phyloP scores from a whole-genome alignment of 2,797 vertebrate genomes.

The Myoxocephalus aenaeus region DNA sequence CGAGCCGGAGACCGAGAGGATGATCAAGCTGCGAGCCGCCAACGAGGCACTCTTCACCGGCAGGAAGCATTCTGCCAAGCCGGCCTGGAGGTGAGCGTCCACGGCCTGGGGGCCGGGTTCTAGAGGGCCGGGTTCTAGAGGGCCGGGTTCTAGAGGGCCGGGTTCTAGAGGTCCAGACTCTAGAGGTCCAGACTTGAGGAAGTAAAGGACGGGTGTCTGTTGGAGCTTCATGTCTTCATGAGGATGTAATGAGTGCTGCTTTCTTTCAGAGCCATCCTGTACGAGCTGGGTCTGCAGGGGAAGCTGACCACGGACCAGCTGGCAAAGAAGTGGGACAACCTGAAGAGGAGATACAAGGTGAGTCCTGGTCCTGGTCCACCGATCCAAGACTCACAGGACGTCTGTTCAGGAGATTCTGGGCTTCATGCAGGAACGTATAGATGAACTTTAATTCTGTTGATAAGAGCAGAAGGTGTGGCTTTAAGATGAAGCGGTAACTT shows the following conservation, averaged over 20 bases:
- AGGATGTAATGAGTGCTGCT: neutral
- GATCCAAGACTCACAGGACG: neutral
- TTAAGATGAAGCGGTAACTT: no score
- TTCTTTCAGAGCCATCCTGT: slow-evolving; percentile 79
- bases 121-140: no score
- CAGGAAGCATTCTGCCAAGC: slow-evolving; percentile 84
- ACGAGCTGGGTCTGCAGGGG: slow-evolving; percentile 83
- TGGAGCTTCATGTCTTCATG: no score
- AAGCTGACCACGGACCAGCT: slow-evolving; percentile 85
- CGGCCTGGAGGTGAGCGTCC: slow-evolving; percentile 81
- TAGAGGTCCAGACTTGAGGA: no score
- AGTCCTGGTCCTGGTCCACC: neutral
- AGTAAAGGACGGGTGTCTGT: no score
- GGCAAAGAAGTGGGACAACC: slow-evolving; percentile 87
- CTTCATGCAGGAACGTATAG: no score
- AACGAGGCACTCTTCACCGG: slow-evolving; percentile 83
- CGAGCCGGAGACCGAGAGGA: slow-evolving; percentile 78
- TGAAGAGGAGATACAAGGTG: slow-evolving; percentile 86
- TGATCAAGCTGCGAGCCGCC: slow-evolving; percentile 82
- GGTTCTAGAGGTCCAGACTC: neutral
- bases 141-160: no score
- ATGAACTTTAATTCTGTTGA: no score
- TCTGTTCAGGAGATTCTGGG: neutral
- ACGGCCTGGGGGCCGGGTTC: neutral
- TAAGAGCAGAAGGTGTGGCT: no score